Evolutionary conservation across 1,140 invertebrate species (phyloP).

Genomic region (Lepidurus arcticus): DNA sequence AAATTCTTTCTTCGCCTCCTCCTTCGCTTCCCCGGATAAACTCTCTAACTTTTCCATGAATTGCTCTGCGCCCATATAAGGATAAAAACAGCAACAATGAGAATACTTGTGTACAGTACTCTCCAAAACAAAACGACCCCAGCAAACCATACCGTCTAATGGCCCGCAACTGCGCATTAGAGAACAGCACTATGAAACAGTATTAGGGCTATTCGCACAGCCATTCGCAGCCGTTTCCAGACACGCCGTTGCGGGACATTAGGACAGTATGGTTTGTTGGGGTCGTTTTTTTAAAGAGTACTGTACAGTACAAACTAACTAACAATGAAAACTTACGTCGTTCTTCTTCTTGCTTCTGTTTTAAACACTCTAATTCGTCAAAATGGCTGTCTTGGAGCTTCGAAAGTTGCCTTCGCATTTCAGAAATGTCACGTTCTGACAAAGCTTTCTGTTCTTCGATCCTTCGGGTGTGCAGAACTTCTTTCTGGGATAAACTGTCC

Average conservation of each 20-base stretch:
- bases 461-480: constrained; percentile 47
- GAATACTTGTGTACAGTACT: not conserved
- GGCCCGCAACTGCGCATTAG: no score
- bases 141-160: no score
- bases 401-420: constrained; percentile 51
- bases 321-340: constrained; percentile 47
- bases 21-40: constrained; percentile 41
- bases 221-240: no score
- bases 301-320: not conserved
- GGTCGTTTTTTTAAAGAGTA: no score
- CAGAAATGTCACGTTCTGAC: constrained; percentile 51
- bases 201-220: no score
- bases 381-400: constrained; percentile 52
- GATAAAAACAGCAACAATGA: constrained; percentile 4
- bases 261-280: no score
- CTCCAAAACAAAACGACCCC: no score
- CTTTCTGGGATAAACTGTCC: constrained; percentile 51
- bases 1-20: constrained; percentile 48
- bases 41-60: not conserved
- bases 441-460: constrained; percentile 52
- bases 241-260: no score
- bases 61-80: constrained; percentile 19
- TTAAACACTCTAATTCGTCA: constrained; percentile 53
- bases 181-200: no score
- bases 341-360: constrained; percentile 52